Evolutionary conservation across 2,113 vertebrate genomes (phyloP).

Genomic region (Oncorhynchus gorbuscha): DNA sequence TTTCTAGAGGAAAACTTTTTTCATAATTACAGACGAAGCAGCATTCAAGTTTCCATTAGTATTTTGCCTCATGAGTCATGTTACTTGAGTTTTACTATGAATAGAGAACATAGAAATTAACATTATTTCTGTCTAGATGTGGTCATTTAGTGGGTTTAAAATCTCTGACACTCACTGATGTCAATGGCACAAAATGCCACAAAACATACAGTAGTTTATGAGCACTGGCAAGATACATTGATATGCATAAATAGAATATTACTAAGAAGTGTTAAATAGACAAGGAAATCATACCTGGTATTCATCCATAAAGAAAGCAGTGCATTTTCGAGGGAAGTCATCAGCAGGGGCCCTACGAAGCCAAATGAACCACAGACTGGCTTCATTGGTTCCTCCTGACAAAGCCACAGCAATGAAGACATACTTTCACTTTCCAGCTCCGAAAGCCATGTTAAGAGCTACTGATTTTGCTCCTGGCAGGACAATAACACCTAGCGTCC

Average conservation of each 20-base stretch:
- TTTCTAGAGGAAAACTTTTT: conserved; percentile 40
- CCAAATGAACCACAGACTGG: conserved; percentile 33
- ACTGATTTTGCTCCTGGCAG: not conserved
- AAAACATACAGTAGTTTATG: not conserved
- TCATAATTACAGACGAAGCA: conserved; percentile 51
- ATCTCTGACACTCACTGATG: not conserved
- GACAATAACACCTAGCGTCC: not conserved
- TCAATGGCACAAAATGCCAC: not conserved
- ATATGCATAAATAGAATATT: not conserved
- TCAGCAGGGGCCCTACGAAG: conserved; percentile 6
- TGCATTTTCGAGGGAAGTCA: conserved; percentile 17
- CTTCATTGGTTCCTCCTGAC: conserved; percentile 21
- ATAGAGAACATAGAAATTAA: conserved; percentile 13
- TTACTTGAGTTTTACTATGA: conserved; percentile 21
- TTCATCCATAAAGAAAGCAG: conserved; percentile 13
- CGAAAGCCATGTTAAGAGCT: not conserved
- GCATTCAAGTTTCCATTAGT: conserved; percentile 36
- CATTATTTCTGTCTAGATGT: conserved; percentile 1
- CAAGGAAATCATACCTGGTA: not conserved
- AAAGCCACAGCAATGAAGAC: conserved; percentile 57
- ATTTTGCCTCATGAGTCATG: conserved; percentile 23
- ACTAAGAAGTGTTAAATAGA: not conserved
- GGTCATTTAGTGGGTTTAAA: conserved; percentile 12
- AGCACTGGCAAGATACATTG: not conserved
- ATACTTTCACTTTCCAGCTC: conserved; percentile 32